These are phyloP conservation scores for Bufo bufo DNA, from an alignment of 2,113 vertebrate genomes.

Conservation along the genomic window DNA sequence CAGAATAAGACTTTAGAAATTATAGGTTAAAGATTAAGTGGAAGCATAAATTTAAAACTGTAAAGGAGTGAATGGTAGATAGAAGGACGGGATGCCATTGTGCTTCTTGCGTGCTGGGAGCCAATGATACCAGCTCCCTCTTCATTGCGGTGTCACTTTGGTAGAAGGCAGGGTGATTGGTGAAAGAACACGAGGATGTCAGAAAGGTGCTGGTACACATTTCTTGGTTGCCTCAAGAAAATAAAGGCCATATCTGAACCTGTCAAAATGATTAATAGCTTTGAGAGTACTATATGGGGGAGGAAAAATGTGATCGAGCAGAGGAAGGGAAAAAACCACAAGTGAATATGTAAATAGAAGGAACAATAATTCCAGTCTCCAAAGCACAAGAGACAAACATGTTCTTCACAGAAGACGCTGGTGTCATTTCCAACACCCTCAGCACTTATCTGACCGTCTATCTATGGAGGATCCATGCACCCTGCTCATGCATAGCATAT, in stretches of 20 bases:
- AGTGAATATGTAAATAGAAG: slow-evolving; percentile 69
- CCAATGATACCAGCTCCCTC: slow-evolving; percentile 34
- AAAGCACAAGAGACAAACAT: slow-evolving; percentile 39
- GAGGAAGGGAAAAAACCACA: slow-evolving; percentile 62
- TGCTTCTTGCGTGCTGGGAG: slow-evolving; percentile 58
- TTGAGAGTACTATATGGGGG: slow-evolving; percentile 68
- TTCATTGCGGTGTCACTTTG: slow-evolving; percentile 63
- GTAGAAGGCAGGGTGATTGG: slow-evolving; percentile 63
- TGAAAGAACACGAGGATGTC: slow-evolving; percentile 63
- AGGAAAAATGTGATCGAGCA: slow-evolving; percentile 63
- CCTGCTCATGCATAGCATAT: background rate
- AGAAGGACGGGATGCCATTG: slow-evolving; percentile 58
- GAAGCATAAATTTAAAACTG: slow-evolving; percentile 58
- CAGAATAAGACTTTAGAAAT: slow-evolving; percentile 57
- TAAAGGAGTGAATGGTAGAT: slow-evolving; percentile 48
- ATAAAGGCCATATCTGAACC: slow-evolving; percentile 70
- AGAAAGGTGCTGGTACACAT: slow-evolving; percentile 70
- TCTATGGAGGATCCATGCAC: background rate
- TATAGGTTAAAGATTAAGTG: slow-evolving; percentile 57
- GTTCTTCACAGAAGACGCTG: slow-evolving; percentile 21
- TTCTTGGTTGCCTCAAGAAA: slow-evolving; percentile 72
- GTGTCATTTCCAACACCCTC: slow-evolving; percentile 33
- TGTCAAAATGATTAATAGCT: slow-evolving; percentile 75
- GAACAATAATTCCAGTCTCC: slow-evolving; percentile 56
- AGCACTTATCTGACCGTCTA: background rate